phyloP scores from a whole-genome alignment of 2,113 vertebrate genomes.

The Condylura cristata region DNA sequence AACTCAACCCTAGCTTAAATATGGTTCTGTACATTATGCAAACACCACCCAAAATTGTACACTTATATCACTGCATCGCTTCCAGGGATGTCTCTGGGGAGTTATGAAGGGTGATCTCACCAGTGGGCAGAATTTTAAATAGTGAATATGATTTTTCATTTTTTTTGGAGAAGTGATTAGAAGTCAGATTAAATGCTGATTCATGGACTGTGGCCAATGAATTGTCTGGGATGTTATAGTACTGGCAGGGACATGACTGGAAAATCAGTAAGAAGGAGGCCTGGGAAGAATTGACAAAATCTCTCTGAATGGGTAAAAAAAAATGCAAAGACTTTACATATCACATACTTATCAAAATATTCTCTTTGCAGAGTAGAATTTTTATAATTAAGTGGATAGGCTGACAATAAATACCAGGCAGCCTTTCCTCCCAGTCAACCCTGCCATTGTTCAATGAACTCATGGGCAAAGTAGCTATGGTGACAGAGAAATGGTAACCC shows the following conservation, averaged over 20 bases:
- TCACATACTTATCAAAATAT: background rate
- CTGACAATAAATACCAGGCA: background rate
- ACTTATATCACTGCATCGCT: background rate
- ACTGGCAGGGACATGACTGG: background rate
- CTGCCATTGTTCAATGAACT: background rate
- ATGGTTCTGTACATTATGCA: background rate
- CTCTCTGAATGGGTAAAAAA: background rate
- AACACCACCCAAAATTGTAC: background rate
- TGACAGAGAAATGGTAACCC: background rate
- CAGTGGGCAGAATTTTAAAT: background rate
- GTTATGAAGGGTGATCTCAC: background rate
- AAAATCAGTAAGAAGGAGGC: background rate
- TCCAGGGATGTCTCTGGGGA: background rate
- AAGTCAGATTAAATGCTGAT: background rate
- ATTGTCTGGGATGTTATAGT: background rate
- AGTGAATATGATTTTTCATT: background rate
- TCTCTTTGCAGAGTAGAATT: background rate
- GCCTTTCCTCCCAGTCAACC: no score
- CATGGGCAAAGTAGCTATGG: background rate
- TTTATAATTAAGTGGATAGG: background rate
- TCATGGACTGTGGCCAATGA: background rate
- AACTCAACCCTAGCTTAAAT: background rate
- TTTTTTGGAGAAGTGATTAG: background rate
- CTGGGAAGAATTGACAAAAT: background rate
- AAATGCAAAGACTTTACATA: background rate